A percentile compares a stretch with the other conserved stretches of the same genome.
Conservation (phyloP, 2,113 vertebrate genomes). For the Anguilla japonica region DNA sequence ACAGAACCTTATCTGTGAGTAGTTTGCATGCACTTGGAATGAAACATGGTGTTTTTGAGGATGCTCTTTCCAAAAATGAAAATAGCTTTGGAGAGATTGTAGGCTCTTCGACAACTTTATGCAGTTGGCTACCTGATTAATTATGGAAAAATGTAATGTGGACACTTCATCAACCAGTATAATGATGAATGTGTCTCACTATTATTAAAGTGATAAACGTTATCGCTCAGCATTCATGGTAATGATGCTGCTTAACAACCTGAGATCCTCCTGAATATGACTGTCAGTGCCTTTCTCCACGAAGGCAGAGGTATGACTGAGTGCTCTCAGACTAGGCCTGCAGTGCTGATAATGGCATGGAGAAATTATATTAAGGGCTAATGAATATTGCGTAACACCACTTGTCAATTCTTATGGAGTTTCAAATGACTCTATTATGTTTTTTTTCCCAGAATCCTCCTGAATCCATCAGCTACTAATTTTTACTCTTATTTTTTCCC, state of each 20-base stretch:
- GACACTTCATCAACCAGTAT: constrained; percentile 17
- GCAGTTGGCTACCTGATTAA: constrained; percentile 24
- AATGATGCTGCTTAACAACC: constrained; percentile 20
- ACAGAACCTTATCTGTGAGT: background rate
- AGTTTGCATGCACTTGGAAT: background rate
- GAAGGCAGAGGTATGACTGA: background rate
- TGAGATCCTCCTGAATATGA: constrained; percentile 17
- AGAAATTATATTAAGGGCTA: constrained; percentile 8
- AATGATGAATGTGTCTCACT: constrained; percentile 10
- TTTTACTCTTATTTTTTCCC: background rate
- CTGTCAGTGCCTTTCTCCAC: background rate
- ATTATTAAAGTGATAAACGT: constrained; percentile 14
- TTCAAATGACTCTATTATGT: background rate
- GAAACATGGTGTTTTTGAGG: background rate
- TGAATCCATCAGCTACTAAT: background rate
- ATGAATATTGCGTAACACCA: background rate
- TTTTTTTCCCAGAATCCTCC: background rate
- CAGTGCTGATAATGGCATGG: constrained; percentile 7
- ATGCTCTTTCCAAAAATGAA: background rate
- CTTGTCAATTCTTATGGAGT: background rate
- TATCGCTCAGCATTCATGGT: constrained; percentile 14
- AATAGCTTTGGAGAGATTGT: background rate
- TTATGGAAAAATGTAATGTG: constrained; percentile 27
- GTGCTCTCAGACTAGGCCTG: background rate
- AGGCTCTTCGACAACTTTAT: background rate